Conservation (phyloP, 2,888 invertebrate species). For the Idaea dimidiata region DNA sequence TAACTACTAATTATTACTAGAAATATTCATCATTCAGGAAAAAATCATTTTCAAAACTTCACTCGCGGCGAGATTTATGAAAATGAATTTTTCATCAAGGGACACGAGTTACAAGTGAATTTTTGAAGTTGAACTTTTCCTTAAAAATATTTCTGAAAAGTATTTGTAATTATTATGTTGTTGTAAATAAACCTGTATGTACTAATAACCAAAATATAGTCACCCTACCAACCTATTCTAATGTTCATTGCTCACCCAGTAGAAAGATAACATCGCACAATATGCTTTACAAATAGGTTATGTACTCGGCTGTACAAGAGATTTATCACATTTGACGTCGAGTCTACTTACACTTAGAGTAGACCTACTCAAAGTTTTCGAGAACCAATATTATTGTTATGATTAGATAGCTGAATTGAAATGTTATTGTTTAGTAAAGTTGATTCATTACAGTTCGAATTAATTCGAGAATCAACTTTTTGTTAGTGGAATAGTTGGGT, state of each 20-base stretch:
- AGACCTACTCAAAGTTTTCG: constrained; percentile 22
- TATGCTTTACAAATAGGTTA: constrained; percentile 56
- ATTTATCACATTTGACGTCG: constrained; percentile 50
- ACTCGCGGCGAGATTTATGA: no score
- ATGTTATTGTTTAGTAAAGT: constrained; percentile 1
- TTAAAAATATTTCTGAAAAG: no score
- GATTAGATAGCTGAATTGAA: constrained; percentile 16
- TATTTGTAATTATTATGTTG: no score
- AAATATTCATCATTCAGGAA: no score
- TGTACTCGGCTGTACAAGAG: constrained; percentile 46
- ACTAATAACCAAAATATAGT: constrained; percentile 10
- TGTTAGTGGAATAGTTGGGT: no score
- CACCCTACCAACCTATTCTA: constrained; percentile 35
- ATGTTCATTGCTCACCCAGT: constrained; percentile 58
- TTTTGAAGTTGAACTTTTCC: no score
- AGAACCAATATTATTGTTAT: constrained; percentile 32
- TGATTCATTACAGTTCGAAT: not conserved
- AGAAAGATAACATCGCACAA: constrained; percentile 74
- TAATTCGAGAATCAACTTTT: not conserved
- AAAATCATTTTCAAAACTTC: no score
- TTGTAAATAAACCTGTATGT: no score
- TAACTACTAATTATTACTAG: no score
- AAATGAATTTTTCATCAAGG: no score
- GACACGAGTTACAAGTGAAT: no score
- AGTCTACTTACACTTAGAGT: constrained; percentile 26